Evolutionary conservation across 2,888 invertebrate genomes (phyloP).

Genomic region (Eugnorisma glareosa): DNA sequence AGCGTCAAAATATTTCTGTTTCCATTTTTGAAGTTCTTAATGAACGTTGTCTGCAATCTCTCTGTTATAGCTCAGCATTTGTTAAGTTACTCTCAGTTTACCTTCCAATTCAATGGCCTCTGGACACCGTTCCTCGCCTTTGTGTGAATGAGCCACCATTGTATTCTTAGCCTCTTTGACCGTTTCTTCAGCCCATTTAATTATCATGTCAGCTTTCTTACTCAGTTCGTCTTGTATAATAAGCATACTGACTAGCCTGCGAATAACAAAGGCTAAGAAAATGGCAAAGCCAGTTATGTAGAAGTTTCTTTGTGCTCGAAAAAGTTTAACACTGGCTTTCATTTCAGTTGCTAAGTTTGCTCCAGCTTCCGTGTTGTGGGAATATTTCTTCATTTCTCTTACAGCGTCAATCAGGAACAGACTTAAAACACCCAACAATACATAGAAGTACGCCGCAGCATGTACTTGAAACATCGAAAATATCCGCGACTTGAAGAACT

Average conservation of each 20-base stretch:
- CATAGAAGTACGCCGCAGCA: constrained; percentile 93
- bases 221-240: constrained; percentile 91
- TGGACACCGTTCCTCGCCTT: constrained; percentile 58
- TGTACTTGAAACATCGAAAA: constrained; percentile 91
- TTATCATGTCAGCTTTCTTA: constrained; percentile 92
- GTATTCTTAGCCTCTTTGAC: constrained; percentile 83
- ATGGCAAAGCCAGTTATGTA: constrained; percentile 95
- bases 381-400: constrained; percentile 93
- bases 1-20: constrained; percentile 76
- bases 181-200: constrained; percentile 93
- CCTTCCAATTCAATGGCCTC: constrained; percentile 71
- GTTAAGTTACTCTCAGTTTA: constrained; percentile 72
- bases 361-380: constrained; percentile 82
- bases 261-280: constrained; percentile 93
- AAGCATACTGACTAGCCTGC: constrained; percentile 92
- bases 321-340: constrained; percentile 93
- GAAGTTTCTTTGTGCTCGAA: constrained; percentile 94
- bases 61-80: constrained; percentile 74
- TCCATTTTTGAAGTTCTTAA: constrained; percentile 78
- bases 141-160: constrained; percentile 71
- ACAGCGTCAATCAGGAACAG: constrained; percentile 93
- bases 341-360: constrained; percentile 91
- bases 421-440: constrained; percentile 90
- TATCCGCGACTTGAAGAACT: constrained; percentile 93
- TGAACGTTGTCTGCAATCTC: constrained; percentile 72